Percentiles rank a stretch among this genome's conserved stretches.
Evolutionary conservation across 1,140 invertebrate species (phyloP).

Genomic region (Pteromalus puparum): DNA sequence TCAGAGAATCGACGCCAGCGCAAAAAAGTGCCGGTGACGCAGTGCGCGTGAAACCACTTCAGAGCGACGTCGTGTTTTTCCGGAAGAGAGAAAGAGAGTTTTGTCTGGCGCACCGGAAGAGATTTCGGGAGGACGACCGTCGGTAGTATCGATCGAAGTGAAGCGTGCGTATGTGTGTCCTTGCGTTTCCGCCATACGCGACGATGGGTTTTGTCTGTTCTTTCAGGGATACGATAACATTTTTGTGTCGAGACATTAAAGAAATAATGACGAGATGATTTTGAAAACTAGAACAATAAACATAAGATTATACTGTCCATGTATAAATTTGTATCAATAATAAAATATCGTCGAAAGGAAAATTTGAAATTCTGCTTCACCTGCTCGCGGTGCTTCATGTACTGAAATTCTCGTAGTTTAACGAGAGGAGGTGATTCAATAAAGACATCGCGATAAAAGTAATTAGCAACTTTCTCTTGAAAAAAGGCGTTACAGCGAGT

Average conservation of each 20-base stretch:
- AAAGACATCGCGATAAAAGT: not conserved
- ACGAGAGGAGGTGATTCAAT: not conserved
- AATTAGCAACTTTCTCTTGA: not conserved
- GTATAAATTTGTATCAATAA: too few relatives aligned
- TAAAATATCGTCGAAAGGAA: too few relatives aligned
- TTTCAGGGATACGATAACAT: not conserved
- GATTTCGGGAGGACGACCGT: not conserved
- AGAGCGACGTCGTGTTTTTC: constrained; percentile 6
- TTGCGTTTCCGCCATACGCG: not conserved
- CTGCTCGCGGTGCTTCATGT: not conserved
- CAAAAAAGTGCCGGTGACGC: not conserved
- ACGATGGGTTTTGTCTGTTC: not conserved
- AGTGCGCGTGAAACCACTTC: constrained; percentile 26
- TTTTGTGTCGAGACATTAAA: too few relatives aligned
- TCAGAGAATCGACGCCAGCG: not conserved
- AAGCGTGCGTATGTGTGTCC: not conserved
- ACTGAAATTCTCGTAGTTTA: not conserved
- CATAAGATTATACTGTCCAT: too few relatives aligned
- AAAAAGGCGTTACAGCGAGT: not conserved
- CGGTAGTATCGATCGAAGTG: constrained; percentile 9
- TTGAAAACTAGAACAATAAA: too few relatives aligned
- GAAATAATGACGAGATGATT: too few relatives aligned
- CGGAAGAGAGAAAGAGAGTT: not conserved
- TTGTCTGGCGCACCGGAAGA: constrained; percentile 24
- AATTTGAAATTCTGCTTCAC: too few relatives aligned